Evolutionary conservation across 2,113 vertebrate species (phyloP), one percentile per base, ranked within the genome.

Genomic region (Lates calcarifer): DNA sequence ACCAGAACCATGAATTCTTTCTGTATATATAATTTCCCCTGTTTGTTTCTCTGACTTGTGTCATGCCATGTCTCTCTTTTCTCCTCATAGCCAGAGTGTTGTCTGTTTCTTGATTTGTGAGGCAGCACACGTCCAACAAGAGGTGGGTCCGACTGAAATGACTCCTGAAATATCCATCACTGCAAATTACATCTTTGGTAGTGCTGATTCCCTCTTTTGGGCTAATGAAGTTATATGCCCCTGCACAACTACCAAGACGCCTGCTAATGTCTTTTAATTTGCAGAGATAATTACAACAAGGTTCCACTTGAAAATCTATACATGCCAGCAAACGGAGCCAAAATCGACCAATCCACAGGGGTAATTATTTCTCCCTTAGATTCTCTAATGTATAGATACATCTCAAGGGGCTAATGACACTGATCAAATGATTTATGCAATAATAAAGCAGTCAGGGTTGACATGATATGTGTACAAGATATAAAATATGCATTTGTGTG

Each of bases 221-320:
- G 70, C 85, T 92, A 93, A 93, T 94, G 86, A 92, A 91, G 90
- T 91, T 87, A 89, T 88, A 88, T 87, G 79, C 84, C 87, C 86
- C 77, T 53, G 79, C 85, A 82, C 84, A 83, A 81, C 87, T 83
- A 90, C 76, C 67, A 81, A 90, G 87, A 82, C 35, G 80, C 82
- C 85, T 80, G 87, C 88, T 94, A 91, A 92, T 94, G 89, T 93
- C 85, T 91, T 93, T 92, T 92, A 90, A 91, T 94, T 93, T 93
- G 90, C 81, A 88, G 90, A 90, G 91, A 91, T 93, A 94, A 94
- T 93, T 94, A 91, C 91, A 92, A 91, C 83, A 88, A 78, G 64
- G 80, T 90, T 90, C 87, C 85, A 89, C 89, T 88, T 87, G 85
- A 83, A 91, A 88, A 92, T 92, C 87, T 79, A 90, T 92, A 91